Conservation (phyloP, 1,140 invertebrate species). For the Trichogramma pretiosum region DNA sequence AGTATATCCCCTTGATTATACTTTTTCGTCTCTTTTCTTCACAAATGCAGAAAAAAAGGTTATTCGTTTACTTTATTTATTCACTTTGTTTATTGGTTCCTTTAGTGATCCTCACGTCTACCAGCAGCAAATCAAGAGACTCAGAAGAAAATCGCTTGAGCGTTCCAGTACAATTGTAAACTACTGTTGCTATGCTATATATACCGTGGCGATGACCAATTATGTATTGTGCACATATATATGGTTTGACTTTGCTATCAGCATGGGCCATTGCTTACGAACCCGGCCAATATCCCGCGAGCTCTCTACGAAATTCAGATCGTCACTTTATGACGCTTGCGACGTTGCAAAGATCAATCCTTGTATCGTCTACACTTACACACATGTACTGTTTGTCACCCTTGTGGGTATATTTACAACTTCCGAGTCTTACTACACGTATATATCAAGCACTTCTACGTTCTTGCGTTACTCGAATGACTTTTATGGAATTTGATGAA, state of each 20-base stretch:
- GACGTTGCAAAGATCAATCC: neutral
- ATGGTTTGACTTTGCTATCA: too few species aligned
- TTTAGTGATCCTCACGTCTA: too few species aligned
- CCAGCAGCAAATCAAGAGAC: conserved; percentile 7
- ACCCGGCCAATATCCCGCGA: conserved; percentile 45
- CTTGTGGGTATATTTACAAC: conserved; percentile 21
- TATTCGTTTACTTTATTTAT: too few species aligned
- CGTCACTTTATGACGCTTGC: conserved; percentile 44
- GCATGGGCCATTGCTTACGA: conserved; percentile 45
- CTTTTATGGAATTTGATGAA: too few species aligned
- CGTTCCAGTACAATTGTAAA: conserved; percentile 16
- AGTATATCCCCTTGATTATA: too few species aligned
- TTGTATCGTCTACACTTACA: neutral
- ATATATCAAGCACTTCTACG: too few species aligned
- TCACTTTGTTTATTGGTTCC: too few species aligned
- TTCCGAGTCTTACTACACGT: too few species aligned
- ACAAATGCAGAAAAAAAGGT: too few species aligned
- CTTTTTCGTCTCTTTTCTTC: too few species aligned
- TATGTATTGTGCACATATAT: conserved; percentile 20
- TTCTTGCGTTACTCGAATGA: too few species aligned
- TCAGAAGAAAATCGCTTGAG: conserved; percentile 9
- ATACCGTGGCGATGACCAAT: conserved; percentile 3
- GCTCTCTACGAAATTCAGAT: conserved; percentile 44
- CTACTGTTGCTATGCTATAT: conserved; percentile 7
- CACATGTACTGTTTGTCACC: neutral